Percentiles rank a stretch among this genome's conserved stretches.
phyloP scores from a whole-genome alignment of 2,888 invertebrate genomes.

The Lasioglossum leucozonium region DNA sequence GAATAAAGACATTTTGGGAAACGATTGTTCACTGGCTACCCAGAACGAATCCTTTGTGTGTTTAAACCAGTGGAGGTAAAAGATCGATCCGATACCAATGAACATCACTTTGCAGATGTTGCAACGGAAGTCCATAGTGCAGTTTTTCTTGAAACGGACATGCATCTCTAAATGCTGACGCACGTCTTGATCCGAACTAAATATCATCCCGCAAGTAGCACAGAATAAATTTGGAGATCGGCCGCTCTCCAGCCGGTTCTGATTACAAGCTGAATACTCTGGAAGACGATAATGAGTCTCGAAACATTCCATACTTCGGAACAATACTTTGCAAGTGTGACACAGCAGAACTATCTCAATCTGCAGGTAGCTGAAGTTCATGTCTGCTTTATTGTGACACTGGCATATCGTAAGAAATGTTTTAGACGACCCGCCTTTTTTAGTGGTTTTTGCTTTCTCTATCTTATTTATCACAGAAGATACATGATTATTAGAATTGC shows the following conservation, averaged over 20 bases:
- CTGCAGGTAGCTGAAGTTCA: conserved; percentile 65
- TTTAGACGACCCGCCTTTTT: background rate
- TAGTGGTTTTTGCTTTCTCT: background rate
- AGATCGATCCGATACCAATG: conserved; percentile 75
- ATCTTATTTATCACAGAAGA: background rate
- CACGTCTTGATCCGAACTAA: conserved; percentile 74
- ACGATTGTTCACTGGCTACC: conserved; percentile 76
- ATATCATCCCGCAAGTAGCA: conserved; percentile 69
- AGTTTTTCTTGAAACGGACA: conserved; percentile 35
- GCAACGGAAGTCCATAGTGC: conserved; percentile 70
- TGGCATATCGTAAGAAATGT: conserved; percentile 69
- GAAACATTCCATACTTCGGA: conserved; percentile 77
- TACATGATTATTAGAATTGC: background rate
- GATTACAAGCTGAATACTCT: conserved; percentile 54
- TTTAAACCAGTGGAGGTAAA: conserved; percentile 78
- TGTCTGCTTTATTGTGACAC: conserved; percentile 72
- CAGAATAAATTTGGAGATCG: conserved; percentile 77
- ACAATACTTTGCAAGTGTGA: conserved; percentile 74
- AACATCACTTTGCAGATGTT: conserved; percentile 81
- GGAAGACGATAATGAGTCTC: conserved; percentile 74
- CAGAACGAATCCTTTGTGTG: conserved; percentile 76
- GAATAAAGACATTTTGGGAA: conserved; percentile 74
- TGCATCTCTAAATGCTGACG: conserved; percentile 76
- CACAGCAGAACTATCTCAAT: conserved; percentile 80
- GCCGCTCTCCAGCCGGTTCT: conserved; percentile 56